Base-by-base conservation (phyloP, 2,888 invertebrate species). In the Torymus aiolomorphi region DNA sequence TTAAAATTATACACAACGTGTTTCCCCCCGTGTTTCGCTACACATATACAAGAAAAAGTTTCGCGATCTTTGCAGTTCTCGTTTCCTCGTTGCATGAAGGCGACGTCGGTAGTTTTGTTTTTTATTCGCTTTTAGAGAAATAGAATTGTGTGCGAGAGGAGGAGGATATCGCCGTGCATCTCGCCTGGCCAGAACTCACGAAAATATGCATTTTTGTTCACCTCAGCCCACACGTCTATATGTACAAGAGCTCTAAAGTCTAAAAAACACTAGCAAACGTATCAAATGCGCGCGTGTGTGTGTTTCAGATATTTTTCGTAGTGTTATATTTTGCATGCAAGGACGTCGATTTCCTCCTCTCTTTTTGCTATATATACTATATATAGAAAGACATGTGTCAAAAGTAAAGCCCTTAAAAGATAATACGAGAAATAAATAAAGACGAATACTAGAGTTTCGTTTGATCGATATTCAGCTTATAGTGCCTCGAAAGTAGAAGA, bases 51-150 rank as follows among this genome's bases (percentile, higher is more conserved):
- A 73, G 74, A 80, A 83, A 79, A 81, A 75, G 75, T 81, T 70
- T 80, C 76, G 71, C 76, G 80, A 78, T 82, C 73, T 74, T 76
- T 77, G 77, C 80, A 81, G 73, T 80, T 80, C 72, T 76, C 76
- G 49, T 87, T 86, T 86, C 83, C 86, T 88, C 88, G 87, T 87
- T 86, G 87, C 88, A 84, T 88, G 85, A 90, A 90, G 90, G 90
- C 89, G 89, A 89, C 88, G 86, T 88, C 86, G 89, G 89, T 88
- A 88, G 86, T 66, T 54, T n/a, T 65, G 61, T 76, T 69, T 57
- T 63, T 70, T 61, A 42, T 16, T 66, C 52, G 24, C 69, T 77
- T 72, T 74, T 88, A 89, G 87, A 89, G 88, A 89, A 89, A 88
- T 88, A 88, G 79, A 86, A 66, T 66, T 54, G 70, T 62, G 54